phyloP scores from a whole-genome alignment of 2,113 vertebrate genomes.

The Perccottus glenii region DNA sequence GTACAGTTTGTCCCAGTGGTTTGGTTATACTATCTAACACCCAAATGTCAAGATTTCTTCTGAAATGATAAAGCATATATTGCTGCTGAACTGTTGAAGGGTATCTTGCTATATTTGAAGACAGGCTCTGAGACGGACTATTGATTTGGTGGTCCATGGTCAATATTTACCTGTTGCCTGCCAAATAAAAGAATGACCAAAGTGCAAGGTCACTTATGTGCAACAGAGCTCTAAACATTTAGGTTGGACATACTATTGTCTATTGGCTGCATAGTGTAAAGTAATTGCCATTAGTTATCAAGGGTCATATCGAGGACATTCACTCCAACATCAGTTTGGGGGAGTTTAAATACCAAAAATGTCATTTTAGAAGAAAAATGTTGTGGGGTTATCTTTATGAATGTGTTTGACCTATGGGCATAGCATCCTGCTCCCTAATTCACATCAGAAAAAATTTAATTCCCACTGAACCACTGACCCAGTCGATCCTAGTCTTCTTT shows the following conservation, averaged over 20 bases:
- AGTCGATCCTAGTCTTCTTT: slow-evolving; percentile 16
- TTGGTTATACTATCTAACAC: too few relatives aligned
- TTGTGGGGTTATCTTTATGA: slow-evolving; percentile 11
- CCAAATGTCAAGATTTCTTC: too few relatives aligned
- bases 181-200: slow-evolving; percentile 47
- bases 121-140: slow-evolving; percentile 34
- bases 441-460: slow-evolving; percentile 50
- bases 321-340: too few relatives aligned
- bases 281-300: not conserved
- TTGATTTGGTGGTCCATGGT: slow-evolving; percentile 46
- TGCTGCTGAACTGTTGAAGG: not conserved
- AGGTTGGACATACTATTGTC: not conserved
- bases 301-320: not conserved
- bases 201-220: slow-evolving; percentile 45
- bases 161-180: slow-evolving; percentile 59
- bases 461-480: slow-evolving; percentile 57
- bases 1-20: too few relatives aligned
- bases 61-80: not conserved
- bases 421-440: slow-evolving; percentile 22
- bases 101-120: slow-evolving; percentile 5
- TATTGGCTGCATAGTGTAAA: not conserved
- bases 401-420: slow-evolving; percentile 23
- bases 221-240: not conserved
- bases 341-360: not conserved
- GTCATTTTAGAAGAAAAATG: slow-evolving; percentile 2